Conservation (phyloP, 2,888 invertebrate genomes). For the Charanyca ferruginea region DNA sequence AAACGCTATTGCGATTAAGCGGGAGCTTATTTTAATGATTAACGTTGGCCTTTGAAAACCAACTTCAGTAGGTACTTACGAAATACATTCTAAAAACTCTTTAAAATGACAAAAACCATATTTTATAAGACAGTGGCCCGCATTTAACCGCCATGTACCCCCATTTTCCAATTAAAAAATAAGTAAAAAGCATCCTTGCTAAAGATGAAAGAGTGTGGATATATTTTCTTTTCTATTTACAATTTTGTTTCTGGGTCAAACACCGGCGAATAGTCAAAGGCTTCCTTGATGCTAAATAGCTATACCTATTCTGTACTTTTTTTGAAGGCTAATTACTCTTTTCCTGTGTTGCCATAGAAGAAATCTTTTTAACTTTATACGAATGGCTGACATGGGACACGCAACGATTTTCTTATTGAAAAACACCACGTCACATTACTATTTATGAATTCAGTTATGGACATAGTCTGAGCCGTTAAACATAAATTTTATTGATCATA, state of each 20-base stretch:
- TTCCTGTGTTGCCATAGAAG: conserved; percentile 12
- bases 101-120: background rate
- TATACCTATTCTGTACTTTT: conserved; percentile 12
- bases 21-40: conserved; percentile 4
- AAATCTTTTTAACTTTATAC: background rate
- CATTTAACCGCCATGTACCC: background rate
- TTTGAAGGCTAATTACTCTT: conserved; percentile 17
- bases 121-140: background rate
- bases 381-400: background rate
- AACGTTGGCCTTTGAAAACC: background rate
- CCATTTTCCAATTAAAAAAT: conserved; percentile 41
- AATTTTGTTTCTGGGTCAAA: too few species aligned
- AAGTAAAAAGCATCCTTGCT: conserved; percentile 28
- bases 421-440: conserved; percentile 25
- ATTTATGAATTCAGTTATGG: conserved; percentile 52
- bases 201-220: conserved; percentile 28
- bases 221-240: conserved; percentile 34
- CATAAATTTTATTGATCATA: conserved; percentile 57
- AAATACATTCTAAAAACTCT: background rate
- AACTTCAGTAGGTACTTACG: background rate
- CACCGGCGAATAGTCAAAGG: conserved; percentile 27
- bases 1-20: background rate
- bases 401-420: conserved; percentile 8
- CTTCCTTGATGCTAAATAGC: conserved; percentile 16
- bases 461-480: conserved; percentile 35